These are phyloP conservation scores for Abrostola tripartita DNA, from an alignment of 2,888 invertebrate species.

Conservation along the genomic window DNA sequence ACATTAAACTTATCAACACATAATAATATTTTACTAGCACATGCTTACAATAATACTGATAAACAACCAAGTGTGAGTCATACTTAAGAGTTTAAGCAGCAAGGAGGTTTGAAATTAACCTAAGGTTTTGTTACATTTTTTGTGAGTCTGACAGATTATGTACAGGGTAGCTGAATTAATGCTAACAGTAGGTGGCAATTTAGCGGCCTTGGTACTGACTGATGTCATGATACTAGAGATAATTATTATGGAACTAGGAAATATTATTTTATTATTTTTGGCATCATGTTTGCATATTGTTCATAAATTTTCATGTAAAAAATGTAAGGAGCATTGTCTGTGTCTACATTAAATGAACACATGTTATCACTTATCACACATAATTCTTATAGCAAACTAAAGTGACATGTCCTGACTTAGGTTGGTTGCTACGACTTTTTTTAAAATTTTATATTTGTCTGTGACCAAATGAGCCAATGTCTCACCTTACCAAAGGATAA, in stretches of 20 bases:
- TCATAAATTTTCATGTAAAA: no score
- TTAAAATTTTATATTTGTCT: constrained; percentile 10
- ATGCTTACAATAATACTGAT: constrained; percentile 41
- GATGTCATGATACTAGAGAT: constrained; percentile 24
- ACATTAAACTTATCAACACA: constrained; percentile 20
- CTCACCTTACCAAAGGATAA: constrained; percentile 45
- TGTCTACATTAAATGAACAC: no score
- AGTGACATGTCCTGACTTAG: constrained; percentile 5
- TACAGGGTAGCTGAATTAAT: constrained; percentile 20
- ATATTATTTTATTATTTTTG: not conserved
- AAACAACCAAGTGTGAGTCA: constrained; percentile 47
- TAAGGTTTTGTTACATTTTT: constrained; percentile 44
- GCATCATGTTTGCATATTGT: not conserved
- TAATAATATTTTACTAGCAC: constrained; percentile 10
- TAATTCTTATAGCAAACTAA: not conserved
- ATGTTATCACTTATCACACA: no score
- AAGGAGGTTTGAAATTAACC: constrained; percentile 44
- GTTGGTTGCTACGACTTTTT: constrained; percentile 18
- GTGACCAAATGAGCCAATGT: constrained; percentile 46
- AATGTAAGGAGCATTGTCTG: no score
- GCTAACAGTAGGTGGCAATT: constrained; percentile 27
- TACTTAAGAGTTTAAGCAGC: constrained; percentile 36
- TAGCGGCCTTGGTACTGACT: constrained; percentile 28
- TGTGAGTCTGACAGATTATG: constrained; percentile 38
- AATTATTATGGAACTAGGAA: not conserved